Evolutionary conservation across 2,888 invertebrate genomes (phyloP).

Genomic region (Mesorhabditis belari): DNA sequence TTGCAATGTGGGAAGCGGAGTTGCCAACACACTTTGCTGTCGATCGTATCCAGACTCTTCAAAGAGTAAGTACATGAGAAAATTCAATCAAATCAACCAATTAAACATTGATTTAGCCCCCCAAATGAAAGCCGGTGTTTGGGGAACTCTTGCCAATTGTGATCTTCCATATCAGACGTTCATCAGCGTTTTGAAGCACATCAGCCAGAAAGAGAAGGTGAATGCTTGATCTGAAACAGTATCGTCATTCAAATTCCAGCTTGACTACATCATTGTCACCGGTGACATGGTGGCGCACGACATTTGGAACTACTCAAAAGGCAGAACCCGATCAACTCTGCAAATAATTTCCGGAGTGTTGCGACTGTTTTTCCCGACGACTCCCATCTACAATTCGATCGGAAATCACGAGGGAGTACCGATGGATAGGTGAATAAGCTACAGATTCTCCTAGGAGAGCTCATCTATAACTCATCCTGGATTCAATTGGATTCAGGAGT

Average conservation of each 20-base stretch:
- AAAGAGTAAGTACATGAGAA: background rate
- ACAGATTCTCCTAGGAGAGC: too few relatives aligned
- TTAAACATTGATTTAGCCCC: too few relatives aligned
- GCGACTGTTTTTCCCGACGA: constrained; percentile 65
- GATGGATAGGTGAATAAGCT: constrained; percentile 78
- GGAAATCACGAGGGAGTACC: constrained; percentile 95
- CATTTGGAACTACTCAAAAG: constrained; percentile 73
- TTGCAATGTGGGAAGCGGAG: background rate
- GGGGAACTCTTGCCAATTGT: background rate
- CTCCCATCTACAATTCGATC: constrained; percentile 83
- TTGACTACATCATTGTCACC: constrained; percentile 73
- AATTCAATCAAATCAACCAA: background rate
- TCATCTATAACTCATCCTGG: too few relatives aligned
- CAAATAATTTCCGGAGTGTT: constrained; percentile 31
- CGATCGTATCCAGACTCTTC: background rate
- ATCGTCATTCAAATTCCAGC: constrained; percentile 55
- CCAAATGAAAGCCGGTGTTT: background rate
- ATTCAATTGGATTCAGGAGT: background rate
- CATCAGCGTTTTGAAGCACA: background rate
- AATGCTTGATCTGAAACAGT: background rate
- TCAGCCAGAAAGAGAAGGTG: background rate
- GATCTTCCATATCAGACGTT: background rate
- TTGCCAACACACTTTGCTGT: background rate
- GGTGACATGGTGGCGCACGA: constrained; percentile 93
- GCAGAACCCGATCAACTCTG: constrained; percentile 29